phyloP scores from a whole-genome alignment of 2,888 invertebrate genomes.

The Willowsia nigromaculata region DNA sequence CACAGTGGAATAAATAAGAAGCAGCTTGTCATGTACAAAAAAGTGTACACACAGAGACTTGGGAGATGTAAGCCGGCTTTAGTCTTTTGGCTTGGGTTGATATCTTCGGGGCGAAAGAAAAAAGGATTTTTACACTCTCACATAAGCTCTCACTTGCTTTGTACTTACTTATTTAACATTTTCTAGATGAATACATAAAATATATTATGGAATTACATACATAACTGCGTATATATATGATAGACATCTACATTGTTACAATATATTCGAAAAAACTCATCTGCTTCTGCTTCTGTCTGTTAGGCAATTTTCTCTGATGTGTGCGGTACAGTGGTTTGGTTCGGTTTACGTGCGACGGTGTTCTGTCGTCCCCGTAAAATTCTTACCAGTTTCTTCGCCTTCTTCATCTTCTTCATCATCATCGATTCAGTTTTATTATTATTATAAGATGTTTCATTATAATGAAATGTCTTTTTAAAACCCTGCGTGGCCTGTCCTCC shows the following conservation, averaged over 20 bases:
- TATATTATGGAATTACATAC: background rate
- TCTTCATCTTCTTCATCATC: constrained; percentile 8
- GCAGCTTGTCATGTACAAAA: background rate
- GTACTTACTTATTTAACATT: background rate
- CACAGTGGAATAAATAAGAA: background rate
- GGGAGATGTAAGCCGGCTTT: background rate
- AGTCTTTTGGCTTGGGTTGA: background rate
- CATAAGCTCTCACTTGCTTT: background rate
- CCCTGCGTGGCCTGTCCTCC: background rate
- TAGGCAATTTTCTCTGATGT: background rate
- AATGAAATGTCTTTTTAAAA: constrained; percentile 66
- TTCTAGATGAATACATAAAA: background rate
- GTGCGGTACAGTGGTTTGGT: too few species aligned
- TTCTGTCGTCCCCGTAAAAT: constrained; percentile 5
- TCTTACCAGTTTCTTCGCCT: background rate
- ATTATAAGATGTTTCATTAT: constrained; percentile 53
- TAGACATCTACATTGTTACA: background rate
- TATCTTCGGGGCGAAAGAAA: constrained; percentile 17
- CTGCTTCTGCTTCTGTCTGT: background rate
- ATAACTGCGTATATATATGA: background rate
- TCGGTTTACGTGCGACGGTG: constrained; percentile 24
- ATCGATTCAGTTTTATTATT: constrained; percentile 17
- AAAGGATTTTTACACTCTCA: background rate
- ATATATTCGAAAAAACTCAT: too few species aligned
- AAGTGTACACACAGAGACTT: background rate